A percentile compares a stretch with the other conserved stretches of the same genome.
Evolutionary conservation across 1,140 invertebrate species (phyloP).

Genomic region (Ridgeia piscesae): DNA sequence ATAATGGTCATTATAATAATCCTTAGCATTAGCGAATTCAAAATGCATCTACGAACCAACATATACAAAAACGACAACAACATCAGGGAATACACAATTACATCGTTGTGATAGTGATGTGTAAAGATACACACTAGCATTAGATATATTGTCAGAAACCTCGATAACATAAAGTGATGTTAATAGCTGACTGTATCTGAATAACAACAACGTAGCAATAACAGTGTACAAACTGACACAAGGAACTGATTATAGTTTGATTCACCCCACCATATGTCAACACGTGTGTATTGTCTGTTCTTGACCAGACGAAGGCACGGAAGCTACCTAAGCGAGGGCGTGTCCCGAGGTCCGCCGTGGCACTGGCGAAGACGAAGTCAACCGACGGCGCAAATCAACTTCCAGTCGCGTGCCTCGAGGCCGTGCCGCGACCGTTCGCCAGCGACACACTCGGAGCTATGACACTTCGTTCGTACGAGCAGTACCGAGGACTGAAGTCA

Average conservation of each 20-base stretch:
- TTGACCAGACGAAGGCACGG: background rate
- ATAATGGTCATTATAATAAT: no score
- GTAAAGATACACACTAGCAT: no score
- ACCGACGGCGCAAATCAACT: conserved; percentile 39
- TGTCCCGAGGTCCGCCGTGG: conserved; percentile 23
- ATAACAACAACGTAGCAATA: background rate
- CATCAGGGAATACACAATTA: no score
- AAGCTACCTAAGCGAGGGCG: background rate
- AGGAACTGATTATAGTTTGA: no score
- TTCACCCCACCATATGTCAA: background rate
- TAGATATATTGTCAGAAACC: no score
- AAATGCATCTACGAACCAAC: no score
- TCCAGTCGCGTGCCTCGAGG: background rate
- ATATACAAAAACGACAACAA: no score
- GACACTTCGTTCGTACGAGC: conserved; percentile 40
- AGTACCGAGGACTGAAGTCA: conserved; percentile 40
- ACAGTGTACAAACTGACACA: background rate
- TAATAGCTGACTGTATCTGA: no score
- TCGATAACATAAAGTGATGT: no score
- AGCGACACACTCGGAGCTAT: conserved; percentile 14
- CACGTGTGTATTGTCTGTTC: background rate
- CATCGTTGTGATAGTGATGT: no score
- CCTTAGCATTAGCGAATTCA: no score
- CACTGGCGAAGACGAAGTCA: conserved; percentile 38
- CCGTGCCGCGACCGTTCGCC: conserved; percentile 38